These are phyloP conservation scores for Alviniconcha marisindica DNA, from an alignment of 1,140 invertebrate species.

Conservation along the genomic window DNA sequence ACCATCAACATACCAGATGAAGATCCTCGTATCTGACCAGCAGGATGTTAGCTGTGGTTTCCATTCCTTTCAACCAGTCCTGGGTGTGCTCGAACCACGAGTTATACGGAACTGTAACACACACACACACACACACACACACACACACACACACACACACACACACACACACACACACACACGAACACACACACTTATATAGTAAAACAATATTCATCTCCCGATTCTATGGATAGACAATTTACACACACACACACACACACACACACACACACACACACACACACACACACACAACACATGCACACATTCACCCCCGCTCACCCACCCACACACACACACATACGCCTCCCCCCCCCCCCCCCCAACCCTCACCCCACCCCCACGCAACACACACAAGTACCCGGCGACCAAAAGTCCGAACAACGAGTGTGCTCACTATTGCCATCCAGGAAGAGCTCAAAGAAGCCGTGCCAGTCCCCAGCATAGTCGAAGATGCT, in stretches of 20 bases:
- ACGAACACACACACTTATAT: neutral
- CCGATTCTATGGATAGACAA: neutral
- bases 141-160: neutral
- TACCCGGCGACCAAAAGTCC: too few species aligned
- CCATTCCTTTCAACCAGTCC: conserved; percentile 24
- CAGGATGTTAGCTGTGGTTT: conserved; percentile 1
- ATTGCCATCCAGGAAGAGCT: conserved; percentile 27
- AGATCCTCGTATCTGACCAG: conserved; percentile 33
- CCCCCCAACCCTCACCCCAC: too few species aligned
- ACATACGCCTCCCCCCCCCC: too few species aligned
- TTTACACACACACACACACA: too few species aligned
- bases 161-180: conserved; percentile 4
- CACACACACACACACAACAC: neutral
- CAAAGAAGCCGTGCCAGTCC: conserved; percentile 26
- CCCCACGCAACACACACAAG: too few species aligned
- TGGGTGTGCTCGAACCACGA: conserved; percentile 36
- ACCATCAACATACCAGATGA: neutral
- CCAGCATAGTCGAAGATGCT: conserved; percentile 24
- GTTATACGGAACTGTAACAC: conserved; percentile 27
- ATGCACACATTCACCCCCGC: too few species aligned
- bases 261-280: conserved; percentile 30
- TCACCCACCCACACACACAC: too few species aligned
- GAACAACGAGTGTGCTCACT: too few species aligned
- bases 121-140: conserved; percentile 1
- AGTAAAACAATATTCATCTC: neutral